phyloP scores from a whole-genome alignment of 2,888 invertebrate genomes.

The Athrips mouffetella region DNA sequence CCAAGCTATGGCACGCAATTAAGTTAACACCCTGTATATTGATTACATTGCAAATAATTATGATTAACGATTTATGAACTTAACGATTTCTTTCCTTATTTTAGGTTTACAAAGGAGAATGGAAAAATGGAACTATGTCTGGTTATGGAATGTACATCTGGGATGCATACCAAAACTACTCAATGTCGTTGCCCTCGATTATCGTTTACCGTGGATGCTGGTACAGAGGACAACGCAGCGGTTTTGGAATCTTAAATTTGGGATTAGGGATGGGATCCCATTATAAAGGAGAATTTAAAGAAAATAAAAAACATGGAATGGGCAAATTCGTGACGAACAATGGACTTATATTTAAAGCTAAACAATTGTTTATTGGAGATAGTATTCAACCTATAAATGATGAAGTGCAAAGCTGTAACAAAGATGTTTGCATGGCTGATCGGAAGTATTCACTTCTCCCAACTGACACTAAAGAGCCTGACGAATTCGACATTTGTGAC shows the following conservation, averaged over 20 bases:
- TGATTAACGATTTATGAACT: not conserved
- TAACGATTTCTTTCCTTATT: slow-evolving; percentile 22
- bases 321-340: slow-evolving; percentile 77
- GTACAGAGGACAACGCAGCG: slow-evolving; percentile 73
- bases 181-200: slow-evolving; percentile 73
- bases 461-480: slow-evolving; percentile 23
- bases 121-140: slow-evolving; percentile 76
- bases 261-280: slow-evolving; percentile 75
- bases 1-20: too few relatives aligned
- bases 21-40: too few relatives aligned
- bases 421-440: not conserved
- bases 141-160: slow-evolving; percentile 80
- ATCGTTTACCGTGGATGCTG: slow-evolving; percentile 76
- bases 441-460: slow-evolving; percentile 22
- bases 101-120: slow-evolving; percentile 79
- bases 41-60: too few relatives aligned
- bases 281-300: slow-evolving; percentile 75
- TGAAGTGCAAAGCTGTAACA: not conserved
- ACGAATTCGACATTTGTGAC: slow-evolving; percentile 46
- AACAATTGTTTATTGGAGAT: slow-evolving; percentile 73
- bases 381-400: slow-evolving; percentile 32
- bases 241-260: slow-evolving; percentile 67
- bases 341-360: slow-evolving; percentile 67
- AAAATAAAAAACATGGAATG: slow-evolving; percentile 77
- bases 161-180: slow-evolving; percentile 71